These are phyloP conservation scores for Hyppa rectilinea DNA, from an alignment of 2,888 invertebrate species.

Conservation along the genomic window DNA sequence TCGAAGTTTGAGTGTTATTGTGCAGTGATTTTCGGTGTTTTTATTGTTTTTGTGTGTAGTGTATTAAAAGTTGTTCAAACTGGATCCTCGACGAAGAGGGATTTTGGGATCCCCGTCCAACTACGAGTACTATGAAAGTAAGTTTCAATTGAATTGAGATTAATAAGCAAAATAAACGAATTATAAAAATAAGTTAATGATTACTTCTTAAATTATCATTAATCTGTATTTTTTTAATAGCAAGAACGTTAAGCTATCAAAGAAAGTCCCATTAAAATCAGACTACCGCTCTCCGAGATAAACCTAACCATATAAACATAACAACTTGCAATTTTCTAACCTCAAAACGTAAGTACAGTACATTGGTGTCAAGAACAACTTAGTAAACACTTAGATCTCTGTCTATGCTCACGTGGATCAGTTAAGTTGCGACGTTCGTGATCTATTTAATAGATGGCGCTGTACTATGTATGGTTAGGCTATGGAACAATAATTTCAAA, in stretches of 20 bases:
- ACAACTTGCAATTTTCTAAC: constrained; percentile 65
- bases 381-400: constrained; percentile 63
- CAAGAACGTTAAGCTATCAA: not conserved
- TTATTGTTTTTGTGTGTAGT: constrained; percentile 50
- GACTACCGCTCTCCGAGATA: constrained; percentile 20
- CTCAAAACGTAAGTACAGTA: constrained; percentile 62
- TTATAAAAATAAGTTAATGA: not conserved
- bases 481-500: not conserved
- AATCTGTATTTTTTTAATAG: not conserved
- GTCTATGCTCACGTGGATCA: constrained; percentile 57
- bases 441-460: constrained; percentile 77
- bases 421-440: constrained; percentile 52
- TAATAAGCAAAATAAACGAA: not conserved
- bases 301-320: constrained; percentile 34
- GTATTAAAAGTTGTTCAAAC: constrained; percentile 66
- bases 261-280: constrained; percentile 8
- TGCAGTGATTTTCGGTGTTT: constrained; percentile 61
- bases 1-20: constrained; percentile 32
- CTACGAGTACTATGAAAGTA: constrained; percentile 70
- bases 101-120: constrained; percentile 75
- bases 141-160: constrained; percentile 57
- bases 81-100: constrained; percentile 81
- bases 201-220: accelerated
- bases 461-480: constrained; percentile 24
- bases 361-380: constrained; percentile 69